Base-by-base conservation (phyloP, 2,888 invertebrate species). In the Amiota communis region DNA sequence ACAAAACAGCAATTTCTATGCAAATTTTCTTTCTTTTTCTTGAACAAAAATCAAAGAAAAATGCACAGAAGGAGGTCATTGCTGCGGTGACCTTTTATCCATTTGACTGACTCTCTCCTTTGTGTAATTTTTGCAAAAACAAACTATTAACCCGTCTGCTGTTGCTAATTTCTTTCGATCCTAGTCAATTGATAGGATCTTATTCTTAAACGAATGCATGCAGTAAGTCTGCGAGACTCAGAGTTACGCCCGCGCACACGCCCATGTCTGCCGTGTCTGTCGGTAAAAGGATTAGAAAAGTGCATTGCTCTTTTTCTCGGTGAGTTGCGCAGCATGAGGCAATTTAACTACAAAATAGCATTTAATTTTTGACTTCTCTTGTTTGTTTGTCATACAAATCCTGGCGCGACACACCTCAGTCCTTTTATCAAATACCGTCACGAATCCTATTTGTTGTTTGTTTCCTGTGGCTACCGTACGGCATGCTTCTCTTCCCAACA, bases 121-220 rank as follows among this genome's bases (percentile, higher is more conserved):
- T 63, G 57, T 65, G 63, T 47, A 49, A 48, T 51, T 70, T 77
- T 75, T 70, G 74, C 71, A 59, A 75, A 75, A 67, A 67, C 61
- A 74, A 78, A 82, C 80, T 83, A 84, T 85, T 82, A 83, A 81
- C 77, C 80, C 80, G 85, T 86, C 84, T 83, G 80, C 83, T 78
- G 83, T 83, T 86, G 82, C 84, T 85, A 86, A 87, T 87, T 87
- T 87, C 77, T 67, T 75, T 73, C 78, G 82, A 78, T 76, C 74
- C 69, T 23, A 51, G 59, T 73, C 68, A 70, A 73, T 72, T 75
- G 75, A 74, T 74, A 71, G 73, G 76, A 72, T 74, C 57, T 68
- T 36, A 36, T 1, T 23, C 23, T 23, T 23, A 23, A 1, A 23
- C 1, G 72, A 79, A 80, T 81, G 80, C 82, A 83, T 82, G 8